Percentiles rank a stretch among this genome's conserved stretches.
Evolutionary conservation across 2,113 vertebrate genomes (phyloP).

Genomic region (Gnathonemus echidnorhynchus): DNA sequence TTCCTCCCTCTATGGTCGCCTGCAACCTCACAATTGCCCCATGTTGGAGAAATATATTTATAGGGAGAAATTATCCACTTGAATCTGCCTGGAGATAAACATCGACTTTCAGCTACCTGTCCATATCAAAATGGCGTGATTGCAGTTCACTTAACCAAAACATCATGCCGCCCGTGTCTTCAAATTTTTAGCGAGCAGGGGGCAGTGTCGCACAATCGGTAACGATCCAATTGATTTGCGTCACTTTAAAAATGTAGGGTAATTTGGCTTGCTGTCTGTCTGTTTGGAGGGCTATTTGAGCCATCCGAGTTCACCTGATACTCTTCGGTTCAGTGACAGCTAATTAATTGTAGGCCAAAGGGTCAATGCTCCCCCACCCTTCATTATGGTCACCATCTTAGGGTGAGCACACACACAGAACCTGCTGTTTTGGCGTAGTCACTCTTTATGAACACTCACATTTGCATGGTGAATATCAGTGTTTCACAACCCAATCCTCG

Average conservation of each 20-base stretch:
- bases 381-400: neutral
- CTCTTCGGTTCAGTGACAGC: conserved; percentile 25
- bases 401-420: neutral
- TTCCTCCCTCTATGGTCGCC: conserved; percentile 23
- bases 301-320: conserved; percentile 22
- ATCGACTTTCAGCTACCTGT: conserved; percentile 13
- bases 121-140: neutral
- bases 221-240: conserved; percentile 4
- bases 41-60: conserved; percentile 22
- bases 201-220: neutral
- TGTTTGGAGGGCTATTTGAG: conserved; percentile 10
- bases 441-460: conserved; percentile 2
- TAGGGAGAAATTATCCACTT: conserved; percentile 2
- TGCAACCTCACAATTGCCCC: conserved; percentile 23
- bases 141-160: conserved; percentile 7
- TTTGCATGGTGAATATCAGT: neutral
- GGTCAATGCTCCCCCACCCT: conserved; percentile 15
- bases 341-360: conserved; percentile 32
- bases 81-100: neutral
- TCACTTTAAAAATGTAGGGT: neutral
- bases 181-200: neutral
- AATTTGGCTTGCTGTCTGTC: neutral
- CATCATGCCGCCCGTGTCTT: neutral
- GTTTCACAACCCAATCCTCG: neutral
- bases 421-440: neutral